Conservation (phyloP, 2,888 invertebrate species). For the Branchipolynoe longqiensis region DNA sequence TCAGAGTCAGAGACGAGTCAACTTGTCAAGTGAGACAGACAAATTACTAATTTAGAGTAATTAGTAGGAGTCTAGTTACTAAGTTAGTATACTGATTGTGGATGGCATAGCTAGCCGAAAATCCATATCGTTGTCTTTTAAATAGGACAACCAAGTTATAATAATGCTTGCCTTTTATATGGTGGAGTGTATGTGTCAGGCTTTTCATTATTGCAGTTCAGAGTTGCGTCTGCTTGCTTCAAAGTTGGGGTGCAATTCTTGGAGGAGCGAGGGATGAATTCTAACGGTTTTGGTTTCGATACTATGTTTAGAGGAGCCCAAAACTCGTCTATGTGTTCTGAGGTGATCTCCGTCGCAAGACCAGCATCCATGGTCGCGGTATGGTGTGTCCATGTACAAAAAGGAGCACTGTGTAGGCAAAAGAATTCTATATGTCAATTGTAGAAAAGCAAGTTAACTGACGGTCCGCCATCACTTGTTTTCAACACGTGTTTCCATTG, state of each 20-base stretch:
- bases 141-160: too few relatives aligned
- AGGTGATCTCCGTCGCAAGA: slow-evolving; percentile 72
- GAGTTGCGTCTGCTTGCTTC: slow-evolving; percentile 66
- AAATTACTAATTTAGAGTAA: too few relatives aligned
- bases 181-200: slow-evolving; percentile 68
- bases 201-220: slow-evolving; percentile 62
- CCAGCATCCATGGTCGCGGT: slow-evolving; percentile 56
- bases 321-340: slow-evolving; percentile 78
- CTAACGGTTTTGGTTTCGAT: slow-evolving; percentile 68
- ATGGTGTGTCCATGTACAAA: neutral
- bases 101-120: too few relatives aligned
- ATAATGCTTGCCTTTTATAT: slow-evolving; percentile 70
- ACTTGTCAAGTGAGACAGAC: too few relatives aligned
- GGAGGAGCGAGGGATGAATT: slow-evolving; percentile 68
- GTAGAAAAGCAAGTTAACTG: neutral
- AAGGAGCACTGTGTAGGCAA: neutral
- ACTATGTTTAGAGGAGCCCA: too few relatives aligned
- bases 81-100: too few relatives aligned
- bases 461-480: neutral
- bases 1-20: too few relatives aligned
- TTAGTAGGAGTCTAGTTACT: too few relatives aligned
- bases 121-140: too few relatives aligned
- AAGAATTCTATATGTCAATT: neutral
- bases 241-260: slow-evolving; percentile 71
- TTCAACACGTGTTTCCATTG: slow-evolving; percentile 20